These are phyloP conservation scores for Hydraecia micacea DNA, from an alignment of 2,888 invertebrate species.

Conservation along the genomic window DNA sequence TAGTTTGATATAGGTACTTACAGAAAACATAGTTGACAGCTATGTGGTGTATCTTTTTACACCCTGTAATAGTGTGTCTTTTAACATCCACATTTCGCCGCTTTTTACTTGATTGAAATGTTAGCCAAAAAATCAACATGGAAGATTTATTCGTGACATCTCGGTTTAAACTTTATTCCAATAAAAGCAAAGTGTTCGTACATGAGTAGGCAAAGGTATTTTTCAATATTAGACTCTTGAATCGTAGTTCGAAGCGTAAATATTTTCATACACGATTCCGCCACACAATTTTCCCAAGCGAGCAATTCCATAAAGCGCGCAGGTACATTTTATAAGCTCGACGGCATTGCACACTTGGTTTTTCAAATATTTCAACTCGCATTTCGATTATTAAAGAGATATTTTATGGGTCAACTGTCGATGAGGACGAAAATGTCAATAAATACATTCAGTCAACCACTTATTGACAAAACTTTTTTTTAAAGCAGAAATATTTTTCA, in stretches of 20 bases:
- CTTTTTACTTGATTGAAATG: neutral
- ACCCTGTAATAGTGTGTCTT: neutral
- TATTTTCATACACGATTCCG: constrained; percentile 75
- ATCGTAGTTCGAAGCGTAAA: constrained; percentile 74
- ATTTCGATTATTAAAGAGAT: constrained; percentile 64
- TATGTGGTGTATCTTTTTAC: neutral
- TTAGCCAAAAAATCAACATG: neutral
- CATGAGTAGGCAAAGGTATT: constrained; percentile 71
- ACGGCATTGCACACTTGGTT: constrained; percentile 67
- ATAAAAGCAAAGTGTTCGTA: constrained; percentile 49
- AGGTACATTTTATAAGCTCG: constrained; percentile 76
- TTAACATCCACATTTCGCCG: neutral
- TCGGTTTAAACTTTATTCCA: constrained; percentile 18
- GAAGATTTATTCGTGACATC: constrained; percentile 7
- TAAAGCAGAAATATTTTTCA: neutral
- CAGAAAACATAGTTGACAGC: no score
- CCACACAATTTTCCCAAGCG: constrained; percentile 75
- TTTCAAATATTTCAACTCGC: constrained; percentile 65
- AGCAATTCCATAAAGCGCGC: constrained; percentile 75
- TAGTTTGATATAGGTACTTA: no score
- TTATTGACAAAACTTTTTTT: neutral
- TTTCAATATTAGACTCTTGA: constrained; percentile 72
- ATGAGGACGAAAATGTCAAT: constrained; percentile 15
- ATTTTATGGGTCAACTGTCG: constrained; percentile 57
- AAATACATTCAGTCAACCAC: neutral